Evolutionary conservation across 2,797 vertebrate species (phyloP).

Genomic region (Novumbra hubbsi): DNA sequence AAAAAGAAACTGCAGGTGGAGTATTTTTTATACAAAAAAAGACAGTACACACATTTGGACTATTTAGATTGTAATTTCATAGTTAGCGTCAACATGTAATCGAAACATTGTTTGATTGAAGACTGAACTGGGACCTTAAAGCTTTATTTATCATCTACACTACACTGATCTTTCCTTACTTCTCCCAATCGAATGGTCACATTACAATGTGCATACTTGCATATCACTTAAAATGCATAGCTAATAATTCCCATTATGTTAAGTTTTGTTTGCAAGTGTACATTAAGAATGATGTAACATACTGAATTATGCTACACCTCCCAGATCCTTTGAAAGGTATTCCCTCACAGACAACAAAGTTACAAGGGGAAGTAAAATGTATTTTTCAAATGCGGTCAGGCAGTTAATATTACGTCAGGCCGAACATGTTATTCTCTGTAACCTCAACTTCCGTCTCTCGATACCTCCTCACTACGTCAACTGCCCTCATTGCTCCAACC

Average conservation of each 20-base stretch:
- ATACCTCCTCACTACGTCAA: not conserved
- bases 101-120: not conserved
- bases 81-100: not conserved
- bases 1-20: no score
- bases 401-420: not conserved
- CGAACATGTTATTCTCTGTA: not conserved
- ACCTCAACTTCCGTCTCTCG: not conserved
- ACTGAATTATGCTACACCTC: not conserved
- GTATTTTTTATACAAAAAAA: no score
- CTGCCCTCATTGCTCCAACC: no score
- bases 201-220: not conserved
- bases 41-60: no score
- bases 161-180: not conserved
- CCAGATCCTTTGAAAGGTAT: not conserved
- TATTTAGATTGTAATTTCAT: not conserved
- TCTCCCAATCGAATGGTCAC: conserved; percentile 1
- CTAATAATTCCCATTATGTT: not conserved
- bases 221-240: not conserved
- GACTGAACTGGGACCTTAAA: not conserved
- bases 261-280: not conserved
- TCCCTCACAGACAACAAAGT: not conserved
- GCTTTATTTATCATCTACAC: not conserved
- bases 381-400: conserved; percentile 8
- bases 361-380: not conserved
- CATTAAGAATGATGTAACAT: not conserved